Percentiles rank a stretch among this genome's conserved stretches.
Evolutionary conservation across 1,140 invertebrate genomes (phyloP).

Genomic region (Ericerus pela): DNA sequence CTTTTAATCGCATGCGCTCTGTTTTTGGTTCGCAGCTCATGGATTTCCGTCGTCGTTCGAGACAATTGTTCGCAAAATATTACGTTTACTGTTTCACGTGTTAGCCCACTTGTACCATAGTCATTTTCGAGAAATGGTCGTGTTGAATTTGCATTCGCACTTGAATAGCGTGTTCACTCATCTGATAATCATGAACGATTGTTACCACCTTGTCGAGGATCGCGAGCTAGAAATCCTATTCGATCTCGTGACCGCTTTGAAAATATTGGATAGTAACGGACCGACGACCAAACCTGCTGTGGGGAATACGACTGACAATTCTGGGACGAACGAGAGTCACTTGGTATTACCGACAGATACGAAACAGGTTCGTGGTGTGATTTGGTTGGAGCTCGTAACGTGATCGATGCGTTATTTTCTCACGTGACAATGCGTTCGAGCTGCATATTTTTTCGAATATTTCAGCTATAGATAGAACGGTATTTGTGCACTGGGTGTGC

Average conservation of each 20-base stretch:
- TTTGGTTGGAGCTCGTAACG: no score
- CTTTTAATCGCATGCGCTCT: no score
- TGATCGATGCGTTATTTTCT: no score
- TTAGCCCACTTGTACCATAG: slow-evolving; percentile 94
- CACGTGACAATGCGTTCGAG: no score
- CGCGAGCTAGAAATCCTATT: slow-evolving; percentile 91
- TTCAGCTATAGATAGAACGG: no score
- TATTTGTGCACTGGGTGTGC: no score
- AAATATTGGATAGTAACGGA: slow-evolving; percentile 21
- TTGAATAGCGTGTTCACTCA: slow-evolving; percentile 93
- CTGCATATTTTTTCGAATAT: no score
- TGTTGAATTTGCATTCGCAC: slow-evolving; percentile 82
- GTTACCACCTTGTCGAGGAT: slow-evolving; percentile 79
- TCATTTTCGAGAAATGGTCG: slow-evolving; percentile 88
- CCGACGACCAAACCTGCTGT: not conserved
- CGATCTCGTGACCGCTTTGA: slow-evolving; percentile 60
- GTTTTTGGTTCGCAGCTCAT: slow-evolving; percentile 74
- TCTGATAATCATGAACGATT: slow-evolving; percentile 72
- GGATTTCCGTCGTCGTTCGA: slow-evolving; percentile 91
- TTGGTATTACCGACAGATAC: no score
- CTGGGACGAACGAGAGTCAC: no score
- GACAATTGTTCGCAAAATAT: slow-evolving; percentile 86
- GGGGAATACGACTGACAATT: not conserved
- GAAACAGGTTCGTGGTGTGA: no score
- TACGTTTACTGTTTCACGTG: slow-evolving; percentile 91